Percentiles rank a stretch among this genome's conserved stretches.
Evolutionary conservation across 2,797 vertebrate genomes (phyloP).

Genomic region (Scyliorhinus canicula): DNA sequence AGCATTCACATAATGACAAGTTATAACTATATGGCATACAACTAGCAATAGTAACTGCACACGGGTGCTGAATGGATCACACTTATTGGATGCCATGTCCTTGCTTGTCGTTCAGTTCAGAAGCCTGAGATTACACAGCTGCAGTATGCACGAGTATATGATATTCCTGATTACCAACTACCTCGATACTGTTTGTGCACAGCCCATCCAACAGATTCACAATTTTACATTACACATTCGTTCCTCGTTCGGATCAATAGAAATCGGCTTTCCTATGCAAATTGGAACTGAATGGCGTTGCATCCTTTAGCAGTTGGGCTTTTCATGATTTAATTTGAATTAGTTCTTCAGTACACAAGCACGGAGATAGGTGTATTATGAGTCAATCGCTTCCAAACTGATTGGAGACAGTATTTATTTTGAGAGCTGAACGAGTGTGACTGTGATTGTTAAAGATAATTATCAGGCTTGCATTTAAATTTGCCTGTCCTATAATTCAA

Average conservation of each 20-base stretch:
- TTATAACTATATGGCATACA: not conserved
- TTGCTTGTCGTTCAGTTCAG: not conserved
- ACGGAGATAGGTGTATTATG: not conserved
- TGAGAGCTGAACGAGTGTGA: not conserved
- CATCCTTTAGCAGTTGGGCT: not conserved
- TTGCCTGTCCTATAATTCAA: not conserved
- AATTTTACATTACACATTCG: not conserved
- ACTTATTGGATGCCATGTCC: not conserved
- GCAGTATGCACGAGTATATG: slow-evolving; percentile 22
- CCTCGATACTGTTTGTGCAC: slow-evolving; percentile 14
- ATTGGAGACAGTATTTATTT: not conserved
- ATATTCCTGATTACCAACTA: not conserved
- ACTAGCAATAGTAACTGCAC: not conserved
- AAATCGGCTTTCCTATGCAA: not conserved
- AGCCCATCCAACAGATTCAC: not conserved
- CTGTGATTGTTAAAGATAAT: not conserved
- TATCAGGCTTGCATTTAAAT: not conserved
- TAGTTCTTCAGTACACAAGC: not conserved
- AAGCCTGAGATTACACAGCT: slow-evolving; percentile 34
- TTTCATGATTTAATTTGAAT: slow-evolving; percentile 9
- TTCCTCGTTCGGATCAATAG: slow-evolving; percentile 23
- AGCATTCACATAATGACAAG: slow-evolving; percentile 18
- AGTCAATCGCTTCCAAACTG: not conserved
- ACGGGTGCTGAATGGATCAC: not conserved
- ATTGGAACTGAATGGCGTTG: slow-evolving; percentile 1